A percentile compares a stretch with the other conserved stretches of the same genome.
phyloP scores from a whole-genome alignment of 2,888 invertebrate species.

The Escarpia spicata region DNA sequence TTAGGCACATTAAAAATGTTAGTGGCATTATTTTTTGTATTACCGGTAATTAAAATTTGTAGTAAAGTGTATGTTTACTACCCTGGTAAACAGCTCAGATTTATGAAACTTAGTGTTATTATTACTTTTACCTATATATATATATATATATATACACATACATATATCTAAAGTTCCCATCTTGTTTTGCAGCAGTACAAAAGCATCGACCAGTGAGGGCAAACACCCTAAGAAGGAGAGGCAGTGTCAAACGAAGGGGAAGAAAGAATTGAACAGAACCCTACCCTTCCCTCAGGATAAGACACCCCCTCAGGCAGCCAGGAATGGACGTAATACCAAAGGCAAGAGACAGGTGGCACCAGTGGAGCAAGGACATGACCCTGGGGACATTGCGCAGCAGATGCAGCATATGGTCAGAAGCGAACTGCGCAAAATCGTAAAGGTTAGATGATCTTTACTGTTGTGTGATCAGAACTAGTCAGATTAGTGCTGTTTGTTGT shows the following conservation, averaged over 20 bases:
- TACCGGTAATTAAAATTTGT: too few relatives aligned
- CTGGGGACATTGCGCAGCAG: slow-evolving; percentile 22
- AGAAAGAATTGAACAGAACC: not conserved
- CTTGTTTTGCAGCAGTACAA: not conserved
- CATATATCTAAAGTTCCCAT: not conserved
- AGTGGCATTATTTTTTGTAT: too few relatives aligned
- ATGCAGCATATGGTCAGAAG: slow-evolving; percentile 41
- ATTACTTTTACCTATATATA: too few relatives aligned
- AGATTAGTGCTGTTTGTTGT: not conserved
- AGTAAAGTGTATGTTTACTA: too few relatives aligned
- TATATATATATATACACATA: not conserved
- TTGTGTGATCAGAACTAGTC: not conserved
- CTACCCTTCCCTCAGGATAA: not conserved
- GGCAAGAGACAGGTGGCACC: not conserved
- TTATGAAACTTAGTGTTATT: too few relatives aligned
- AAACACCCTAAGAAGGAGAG: not conserved
- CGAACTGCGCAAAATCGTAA: slow-evolving; percentile 58
- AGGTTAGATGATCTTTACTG: slow-evolving; percentile 44
- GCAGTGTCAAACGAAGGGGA: not conserved
- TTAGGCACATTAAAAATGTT: too few relatives aligned
- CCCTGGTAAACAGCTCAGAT: too few relatives aligned
- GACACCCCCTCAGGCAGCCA: not conserved
- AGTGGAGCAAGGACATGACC: not conserved
- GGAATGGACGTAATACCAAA: not conserved
- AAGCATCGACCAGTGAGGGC: not conserved